Percentiles rank a stretch among this genome's conserved stretches.
Evolutionary conservation across 2,113 vertebrate genomes (phyloP).

Genomic region (Microtus montanus): DNA sequence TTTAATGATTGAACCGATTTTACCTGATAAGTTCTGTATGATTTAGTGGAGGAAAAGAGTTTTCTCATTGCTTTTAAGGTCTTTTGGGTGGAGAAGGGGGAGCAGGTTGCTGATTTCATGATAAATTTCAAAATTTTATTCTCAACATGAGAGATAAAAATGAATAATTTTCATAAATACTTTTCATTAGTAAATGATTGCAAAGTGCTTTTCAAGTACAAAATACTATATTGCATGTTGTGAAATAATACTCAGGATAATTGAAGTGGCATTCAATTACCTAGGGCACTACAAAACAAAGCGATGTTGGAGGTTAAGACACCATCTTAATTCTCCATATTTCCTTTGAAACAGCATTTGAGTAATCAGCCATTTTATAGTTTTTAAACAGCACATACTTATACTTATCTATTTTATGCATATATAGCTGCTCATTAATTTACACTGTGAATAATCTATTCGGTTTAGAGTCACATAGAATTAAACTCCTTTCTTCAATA

Average conservation of each 20-base stretch:
- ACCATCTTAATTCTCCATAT: neutral
- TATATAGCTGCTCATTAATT: neutral
- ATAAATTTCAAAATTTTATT: constrained; percentile 37
- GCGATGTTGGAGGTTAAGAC: constrained; percentile 25
- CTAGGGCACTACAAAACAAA: constrained; percentile 34
- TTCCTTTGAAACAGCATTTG: neutral
- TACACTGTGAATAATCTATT: neutral
- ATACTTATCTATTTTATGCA: neutral
- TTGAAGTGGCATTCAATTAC: constrained; percentile 61
- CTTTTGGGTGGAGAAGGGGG: no score
- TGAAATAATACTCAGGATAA: constrained; percentile 61
- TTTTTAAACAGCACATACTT: neutral
- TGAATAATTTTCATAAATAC: constrained; percentile 51
- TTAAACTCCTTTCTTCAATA: neutral
- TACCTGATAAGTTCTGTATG: neutral
- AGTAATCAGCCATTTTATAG: constrained; percentile 40
- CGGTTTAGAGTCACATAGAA: neutral
- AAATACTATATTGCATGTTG: constrained; percentile 51
- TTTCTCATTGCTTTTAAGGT: neutral
- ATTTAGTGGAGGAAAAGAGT: neutral
- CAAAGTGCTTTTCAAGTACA: constrained; percentile 61
- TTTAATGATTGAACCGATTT: neutral
- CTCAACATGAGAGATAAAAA: constrained; percentile 24
- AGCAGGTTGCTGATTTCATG: neutral
- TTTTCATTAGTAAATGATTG: constrained; percentile 71